Conservation (phyloP, 2,797 vertebrate species). For the Aldrovandia affinis region DNA sequence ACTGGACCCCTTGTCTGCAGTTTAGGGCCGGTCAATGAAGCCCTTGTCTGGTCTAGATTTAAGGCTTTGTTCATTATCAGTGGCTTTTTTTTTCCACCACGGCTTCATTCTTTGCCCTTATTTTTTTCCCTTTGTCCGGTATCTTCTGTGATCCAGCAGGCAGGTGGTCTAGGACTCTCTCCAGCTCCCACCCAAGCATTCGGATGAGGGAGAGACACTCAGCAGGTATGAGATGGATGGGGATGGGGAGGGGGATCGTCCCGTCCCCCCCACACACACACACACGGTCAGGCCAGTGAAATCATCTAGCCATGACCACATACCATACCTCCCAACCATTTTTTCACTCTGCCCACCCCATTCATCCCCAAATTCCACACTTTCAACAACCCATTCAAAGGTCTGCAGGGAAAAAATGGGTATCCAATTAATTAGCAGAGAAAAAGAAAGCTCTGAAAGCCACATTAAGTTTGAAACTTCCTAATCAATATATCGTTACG, state of each 20-base stretch:
- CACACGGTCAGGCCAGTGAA: neutral
- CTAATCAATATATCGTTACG: conserved; percentile 8
- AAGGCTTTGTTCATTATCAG: conserved; percentile 8
- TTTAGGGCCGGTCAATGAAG: conserved; percentile 23
- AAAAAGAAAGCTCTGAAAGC: conserved; percentile 1
- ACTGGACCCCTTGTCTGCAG: conserved; percentile 29
- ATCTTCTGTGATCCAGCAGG: conserved; percentile 40
- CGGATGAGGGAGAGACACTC: conserved; percentile 35
- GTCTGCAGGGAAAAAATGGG: neutral
- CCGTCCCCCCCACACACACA: neutral
- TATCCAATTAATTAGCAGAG: conserved; percentile 15
- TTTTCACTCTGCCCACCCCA: neutral
- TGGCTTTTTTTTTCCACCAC: conserved; percentile 19
- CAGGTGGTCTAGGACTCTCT: conserved; percentile 40
- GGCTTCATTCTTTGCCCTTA: conserved; percentile 25
- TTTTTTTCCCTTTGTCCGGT: conserved; percentile 24
- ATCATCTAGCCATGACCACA: conserved; percentile 1
- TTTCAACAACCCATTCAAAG: conserved; percentile 9
- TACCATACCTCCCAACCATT: conserved; percentile 1
- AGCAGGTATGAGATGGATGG: conserved; percentile 32
- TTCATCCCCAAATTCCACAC: conserved; percentile 22
- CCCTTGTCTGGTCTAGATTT: conserved; percentile 36
- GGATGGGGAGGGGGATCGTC: neutral
- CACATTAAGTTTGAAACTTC: conserved; percentile 10
- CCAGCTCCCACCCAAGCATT: conserved; percentile 30